Evolutionary conservation across 2,797 vertebrate genomes (phyloP), one percentile per base, ranked within the genome.

Genomic region (Pangasius djambal): DNA sequence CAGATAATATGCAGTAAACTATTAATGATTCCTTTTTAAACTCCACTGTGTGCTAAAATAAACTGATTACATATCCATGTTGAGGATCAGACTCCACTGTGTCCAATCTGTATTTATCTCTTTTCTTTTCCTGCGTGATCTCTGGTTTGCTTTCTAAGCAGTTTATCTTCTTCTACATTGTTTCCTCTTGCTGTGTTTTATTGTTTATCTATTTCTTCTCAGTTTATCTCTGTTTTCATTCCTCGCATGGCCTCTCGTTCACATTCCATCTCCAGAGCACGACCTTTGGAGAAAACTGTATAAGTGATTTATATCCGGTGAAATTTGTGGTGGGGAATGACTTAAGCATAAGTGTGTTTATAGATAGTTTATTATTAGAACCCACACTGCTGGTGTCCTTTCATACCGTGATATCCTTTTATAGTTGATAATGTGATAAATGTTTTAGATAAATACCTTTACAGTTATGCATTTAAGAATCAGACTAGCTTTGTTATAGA

Each of bases 31-130:
- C 4, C 0, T 57, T 55, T 28, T 67, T 78, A 50, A 25, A 50
- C 61, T 67, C 48, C 2, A 16, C 8, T 67, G n/a, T 52, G 4
- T 44, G 10, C 18, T 61, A 77, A 67, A 87, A 65, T 61, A 1
- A 55, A 63, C 52, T 34, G 52, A 82, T 63, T 85, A 31, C 83
- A 70, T 52, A 78, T 78, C 63, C n/a, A 57, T 79, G 72, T 75
- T 9, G 3, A 59, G 2, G 28, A 84, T 40, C 28, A 84, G 25
- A 84, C 37, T 22, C 82, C 82, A 50, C 34, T 83, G 34, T 61
- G 44, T 61, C n/a, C 25, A 4, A 22, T 59, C 52, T 37, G 9
- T 25, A 50, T 77, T 50, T 34, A 4, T 13, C 77, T 12, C 52
- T 59, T 59, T 40, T 63, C 34, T 63, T 61, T 63, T 37, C 20